These are phyloP conservation scores for Paragorgia papillata DNA, from an alignment of 92 coral and sea anemone genomes.

Conservation along the genomic window DNA sequence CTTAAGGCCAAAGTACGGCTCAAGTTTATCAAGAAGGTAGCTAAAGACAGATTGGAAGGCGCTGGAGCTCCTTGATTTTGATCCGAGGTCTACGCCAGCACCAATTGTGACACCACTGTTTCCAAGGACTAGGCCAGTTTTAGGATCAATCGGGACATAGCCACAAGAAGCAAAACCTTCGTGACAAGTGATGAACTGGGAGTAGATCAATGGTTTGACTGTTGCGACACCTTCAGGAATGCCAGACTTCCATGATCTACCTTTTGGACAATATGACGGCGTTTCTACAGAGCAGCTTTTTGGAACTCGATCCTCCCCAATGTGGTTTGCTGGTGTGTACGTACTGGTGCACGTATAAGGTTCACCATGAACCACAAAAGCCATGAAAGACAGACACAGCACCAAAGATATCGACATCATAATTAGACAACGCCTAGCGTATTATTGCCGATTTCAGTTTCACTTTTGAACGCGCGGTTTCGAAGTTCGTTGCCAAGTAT, in stretches of 20 bases:
- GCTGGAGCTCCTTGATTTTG: constrained; percentile 18
- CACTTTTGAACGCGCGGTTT: too few relatives aligned
- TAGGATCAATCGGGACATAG: constrained; percentile 46
- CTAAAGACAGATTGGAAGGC: constrained; percentile 13
- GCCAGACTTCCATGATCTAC: constrained; percentile 36
- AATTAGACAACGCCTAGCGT: not conserved
- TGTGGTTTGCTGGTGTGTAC: constrained; percentile 22
- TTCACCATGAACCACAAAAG: not conserved
- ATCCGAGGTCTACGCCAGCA: constrained; percentile 47
- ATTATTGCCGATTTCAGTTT: too few relatives aligned
- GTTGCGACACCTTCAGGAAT: constrained; percentile 35
- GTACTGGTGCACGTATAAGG: constrained; percentile 16
- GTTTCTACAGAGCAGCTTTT: constrained; percentile 6
- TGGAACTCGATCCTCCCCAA: constrained; percentile 24
- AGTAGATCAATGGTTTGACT: constrained; percentile 17
- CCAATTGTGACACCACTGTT: constrained; percentile 55
- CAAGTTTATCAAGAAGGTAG: constrained; percentile 34
- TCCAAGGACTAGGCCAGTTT: constrained; percentile 46
- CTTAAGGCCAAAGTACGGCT: constrained; percentile 49
- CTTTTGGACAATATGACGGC: constrained; percentile 17
- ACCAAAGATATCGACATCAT: not conserved
- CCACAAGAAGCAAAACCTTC: constrained; percentile 56
- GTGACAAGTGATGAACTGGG: constrained; percentile 42
- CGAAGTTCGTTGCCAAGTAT: too few relatives aligned
- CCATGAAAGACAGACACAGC: not conserved